Evolutionary conservation across 2,113 vertebrate genomes (phyloP), one percentile per base, ranked within the genome.

Genomic region (Paradisaea rubra): DNA sequence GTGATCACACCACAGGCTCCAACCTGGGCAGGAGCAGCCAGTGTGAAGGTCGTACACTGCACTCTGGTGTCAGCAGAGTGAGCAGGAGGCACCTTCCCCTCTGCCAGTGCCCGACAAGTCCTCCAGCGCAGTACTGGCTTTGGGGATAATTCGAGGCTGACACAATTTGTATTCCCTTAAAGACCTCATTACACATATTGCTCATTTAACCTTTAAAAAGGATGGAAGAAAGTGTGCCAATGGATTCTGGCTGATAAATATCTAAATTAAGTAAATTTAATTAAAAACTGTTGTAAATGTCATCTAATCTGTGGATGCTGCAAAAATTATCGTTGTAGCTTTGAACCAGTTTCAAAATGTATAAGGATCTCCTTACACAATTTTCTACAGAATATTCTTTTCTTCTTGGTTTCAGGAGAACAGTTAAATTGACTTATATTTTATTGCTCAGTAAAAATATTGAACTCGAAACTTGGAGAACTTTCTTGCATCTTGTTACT

Each of bases 231-330:
- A 94, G 90, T 96, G 49, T 95, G 94, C 96, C 93, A 91, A 68
- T 90, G 69, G 80, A 84, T 91, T 93, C 93, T 92, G 82, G 85
- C 83, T 88, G 96, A 95, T 95, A 96, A 95, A 95, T 95, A 93
- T 96, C 93, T 96, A 95, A 95, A 96, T 95, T 95, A 95, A 97
- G 94, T 86, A 95, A 97, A 95, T 95, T 93, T 96, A 95, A 97
- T 96, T 91, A 93, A 96, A 94, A 95, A 79, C 90, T 86, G 76
- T 80, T 92, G 88, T 83, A 91, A 94, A 96, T 95, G 94, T 91
- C 91, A 94, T 91, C 86, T 96, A 88, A 94, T 94, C 90, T 84
- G 56, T 88, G 76, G 76, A 88, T 95, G 86, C 79, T 86, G 71
- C 6, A 5, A 94, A 91, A 94, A 88, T 94, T 91, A 90, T 3